Evolutionary conservation across 2,113 vertebrate species (phyloP), one percentile per base, ranked within the genome.

Genomic region (Jaculus jaculus): DNA sequence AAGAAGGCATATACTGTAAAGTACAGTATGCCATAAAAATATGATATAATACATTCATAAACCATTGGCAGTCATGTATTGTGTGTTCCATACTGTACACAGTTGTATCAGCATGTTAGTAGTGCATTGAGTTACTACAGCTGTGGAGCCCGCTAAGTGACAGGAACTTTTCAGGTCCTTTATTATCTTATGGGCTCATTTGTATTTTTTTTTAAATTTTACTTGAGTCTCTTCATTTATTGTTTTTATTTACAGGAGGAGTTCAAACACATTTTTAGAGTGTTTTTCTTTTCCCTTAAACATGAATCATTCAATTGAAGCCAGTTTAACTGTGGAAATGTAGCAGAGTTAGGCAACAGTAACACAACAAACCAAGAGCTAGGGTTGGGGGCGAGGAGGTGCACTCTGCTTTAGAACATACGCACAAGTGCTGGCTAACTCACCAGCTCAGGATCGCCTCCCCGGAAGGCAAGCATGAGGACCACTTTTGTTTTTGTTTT

Each of bases 241-340:
- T 97, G 88, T 95, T 92, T 98, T 98, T 98, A 98, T 98, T 98
- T 97, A 98, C 97, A 98, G 98, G 98, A 98, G 97, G 97, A 47
- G 42, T 47, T 47, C 42, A 47, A 47, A 47, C 42, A 47, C 5
- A 47, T 47, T 47, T 47, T 47, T 47, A 47, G 8, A 47, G 42
- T 47, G 42, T 47, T 47, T 96, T 80, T 69, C 79, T 93, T 85
- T 30, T 18, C 21, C 96, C 96, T 97, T 97, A 97, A 98, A 97
- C 97, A 98, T 96, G 97, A 98, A 98, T 96, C 95, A 97, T 96
- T 96, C 97, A 96, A 97, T 95, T 98, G 97, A 97, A 98, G 97
- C 97, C 97, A 98, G 97, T 95, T 97, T 95, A 98, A 98, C 97
- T 97, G 95, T 82, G 96, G 96, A 97, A 98, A 98, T 96, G 94